phyloP scores from a whole-genome alignment of 2,113 vertebrate genomes.

The Patagioenas fasciata region DNA sequence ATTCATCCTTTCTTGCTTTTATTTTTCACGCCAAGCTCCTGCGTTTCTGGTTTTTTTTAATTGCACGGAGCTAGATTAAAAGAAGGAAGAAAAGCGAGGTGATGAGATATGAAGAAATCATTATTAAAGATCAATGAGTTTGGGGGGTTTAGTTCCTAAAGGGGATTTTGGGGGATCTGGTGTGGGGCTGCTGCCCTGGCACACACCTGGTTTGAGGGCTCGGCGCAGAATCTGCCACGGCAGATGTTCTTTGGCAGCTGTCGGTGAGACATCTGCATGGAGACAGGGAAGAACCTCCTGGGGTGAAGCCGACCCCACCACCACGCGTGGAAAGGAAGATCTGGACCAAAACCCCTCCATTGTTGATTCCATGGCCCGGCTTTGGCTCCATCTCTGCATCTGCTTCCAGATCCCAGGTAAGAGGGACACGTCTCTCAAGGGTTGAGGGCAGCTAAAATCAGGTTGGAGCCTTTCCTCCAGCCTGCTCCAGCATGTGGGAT shows the following conservation, averaged over 20 bases:
- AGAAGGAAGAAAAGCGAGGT: neutral
- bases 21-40: neutral
- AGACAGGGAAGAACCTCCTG: neutral
- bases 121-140: neutral
- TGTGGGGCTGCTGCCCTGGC: neutral
- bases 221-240: rapidly evolving
- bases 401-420: slow-evolving; percentile 59
- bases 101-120: neutral
- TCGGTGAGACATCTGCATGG: neutral
- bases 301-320: neutral
- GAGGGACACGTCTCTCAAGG: neutral
- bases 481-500: rapidly evolving
- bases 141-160: neutral
- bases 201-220: neutral
- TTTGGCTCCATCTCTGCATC: slow-evolving; percentile 2
- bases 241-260: neutral
- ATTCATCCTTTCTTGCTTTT: neutral
- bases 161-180: rapidly evolving
- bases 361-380: neutral
- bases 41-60: neutral
- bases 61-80: neutral
- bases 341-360: neutral
- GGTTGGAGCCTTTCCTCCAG: neutral
- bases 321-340: neutral
- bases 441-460: neutral